Evolutionary conservation across 1,140 invertebrate genomes (phyloP).

Genomic region (Stegodyphus mimosarum): DNA sequence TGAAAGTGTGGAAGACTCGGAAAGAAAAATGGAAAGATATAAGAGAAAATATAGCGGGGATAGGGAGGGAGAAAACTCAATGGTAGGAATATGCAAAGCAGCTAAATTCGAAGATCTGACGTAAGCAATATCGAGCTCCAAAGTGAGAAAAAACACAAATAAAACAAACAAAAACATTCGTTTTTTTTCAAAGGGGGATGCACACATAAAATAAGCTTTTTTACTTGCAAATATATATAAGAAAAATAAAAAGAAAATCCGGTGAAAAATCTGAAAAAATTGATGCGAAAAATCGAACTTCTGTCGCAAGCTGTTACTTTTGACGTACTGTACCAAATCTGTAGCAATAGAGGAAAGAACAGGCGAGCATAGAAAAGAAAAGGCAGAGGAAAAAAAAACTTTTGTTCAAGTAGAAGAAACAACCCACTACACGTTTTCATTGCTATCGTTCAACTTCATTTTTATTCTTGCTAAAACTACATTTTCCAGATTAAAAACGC

Average conservation of each 20-base stretch:
- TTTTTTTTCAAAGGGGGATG: not conserved
- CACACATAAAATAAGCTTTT: not conserved
- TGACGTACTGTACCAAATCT: not conserved
- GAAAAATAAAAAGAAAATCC: not conserved
- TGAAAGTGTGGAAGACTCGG: no score
- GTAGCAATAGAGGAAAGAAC: not conserved
- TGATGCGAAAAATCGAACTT: slow-evolving; percentile 24
- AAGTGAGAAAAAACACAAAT: not conserved
- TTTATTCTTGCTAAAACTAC: no score
- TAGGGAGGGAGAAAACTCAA: not conserved
- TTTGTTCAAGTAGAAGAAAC: no score
- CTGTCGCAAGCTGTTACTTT: slow-evolving; percentile 6
- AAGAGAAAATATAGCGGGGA: not conserved
- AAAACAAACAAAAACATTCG: not conserved
- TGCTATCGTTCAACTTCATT: no score
- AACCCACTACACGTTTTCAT: no score
- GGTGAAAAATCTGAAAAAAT: not conserved
- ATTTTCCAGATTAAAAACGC: no score
- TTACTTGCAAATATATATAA: not conserved
- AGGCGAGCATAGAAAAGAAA: not conserved
- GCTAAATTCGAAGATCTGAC: slow-evolving; percentile 6
- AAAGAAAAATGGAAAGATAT: no score
- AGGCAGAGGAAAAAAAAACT: no score
- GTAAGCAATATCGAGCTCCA: not conserved
- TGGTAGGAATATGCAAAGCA: slow-evolving; percentile 20